These are phyloP conservation scores for Polydrusus tereticollis DNA, from an alignment of 2,888 invertebrate genomes.

Conservation along the genomic window DNA sequence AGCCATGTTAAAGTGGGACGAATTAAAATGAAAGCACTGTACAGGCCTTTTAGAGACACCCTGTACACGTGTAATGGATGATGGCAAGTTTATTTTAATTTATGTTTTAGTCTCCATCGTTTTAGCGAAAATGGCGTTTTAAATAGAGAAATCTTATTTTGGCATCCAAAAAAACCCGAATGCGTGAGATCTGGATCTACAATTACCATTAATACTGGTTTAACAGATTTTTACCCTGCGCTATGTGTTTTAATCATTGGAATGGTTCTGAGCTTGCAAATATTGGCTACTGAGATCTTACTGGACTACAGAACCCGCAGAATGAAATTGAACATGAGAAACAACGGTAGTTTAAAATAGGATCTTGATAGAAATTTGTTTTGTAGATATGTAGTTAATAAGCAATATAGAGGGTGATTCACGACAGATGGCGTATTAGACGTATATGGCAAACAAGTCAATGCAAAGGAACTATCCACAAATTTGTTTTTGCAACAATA, in stretches of 20 bases:
- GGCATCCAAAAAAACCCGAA: slow-evolving; percentile 60
- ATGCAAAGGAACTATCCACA: too few relatives aligned
- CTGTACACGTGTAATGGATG: too few relatives aligned
- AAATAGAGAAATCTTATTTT: slow-evolving; percentile 56
- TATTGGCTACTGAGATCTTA: slow-evolving; percentile 54
- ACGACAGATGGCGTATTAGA: too few relatives aligned
- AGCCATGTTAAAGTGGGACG: too few relatives aligned
- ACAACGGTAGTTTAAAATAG: background rate
- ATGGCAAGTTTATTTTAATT: background rate
- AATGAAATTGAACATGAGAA: background rate
- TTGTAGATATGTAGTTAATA: background rate
- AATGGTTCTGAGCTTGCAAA: slow-evolving; percentile 54
- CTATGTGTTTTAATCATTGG: slow-evolving; percentile 56
- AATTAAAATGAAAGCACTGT: too few relatives aligned
- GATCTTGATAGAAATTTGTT: too few relatives aligned
- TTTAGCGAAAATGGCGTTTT: slow-evolving; percentile 60
- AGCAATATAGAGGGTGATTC: too few relatives aligned
- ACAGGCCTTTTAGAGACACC: too few relatives aligned
- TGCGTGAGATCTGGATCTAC: slow-evolving; percentile 56
- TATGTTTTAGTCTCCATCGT: slow-evolving; percentile 57
- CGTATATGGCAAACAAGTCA: too few relatives aligned
- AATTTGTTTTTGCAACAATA: too few relatives aligned
- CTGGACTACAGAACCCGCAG: slow-evolving; percentile 3
- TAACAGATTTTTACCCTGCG: slow-evolving; percentile 61
- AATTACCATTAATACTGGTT: slow-evolving; percentile 55